Percentiles rank a stretch among this genome's conserved stretches.
phyloP scores from a whole-genome alignment of 2,113 vertebrate species.

The Cardinalis cardinalis region DNA sequence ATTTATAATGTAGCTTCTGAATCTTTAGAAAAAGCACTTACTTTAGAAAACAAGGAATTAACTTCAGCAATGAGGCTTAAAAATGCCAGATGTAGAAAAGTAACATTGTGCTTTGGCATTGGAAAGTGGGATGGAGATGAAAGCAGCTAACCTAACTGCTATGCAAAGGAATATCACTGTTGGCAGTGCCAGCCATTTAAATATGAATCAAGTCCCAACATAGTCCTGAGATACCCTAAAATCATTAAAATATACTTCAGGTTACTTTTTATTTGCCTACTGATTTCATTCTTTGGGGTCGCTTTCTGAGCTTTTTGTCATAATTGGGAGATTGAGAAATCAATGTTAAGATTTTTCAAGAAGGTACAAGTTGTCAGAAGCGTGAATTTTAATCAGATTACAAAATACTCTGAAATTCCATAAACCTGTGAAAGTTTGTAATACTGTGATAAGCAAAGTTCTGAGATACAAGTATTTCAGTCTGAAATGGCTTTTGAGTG shows the following conservation, averaged over 20 bases:
- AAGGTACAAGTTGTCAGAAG: neutral
- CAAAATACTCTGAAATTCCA: neutral
- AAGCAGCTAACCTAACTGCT: neutral
- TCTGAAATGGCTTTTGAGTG: neutral
- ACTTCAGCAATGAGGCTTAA: neutral
- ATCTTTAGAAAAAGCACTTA: neutral
- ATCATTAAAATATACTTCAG: neutral
- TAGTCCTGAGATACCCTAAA: neutral
- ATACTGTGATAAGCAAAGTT: neutral
- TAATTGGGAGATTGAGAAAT: neutral
- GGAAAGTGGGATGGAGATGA: neutral
- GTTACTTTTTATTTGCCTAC: neutral
- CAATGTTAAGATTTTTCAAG: neutral
- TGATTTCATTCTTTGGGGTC: neutral
- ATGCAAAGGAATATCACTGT: neutral
- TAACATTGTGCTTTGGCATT: neutral
- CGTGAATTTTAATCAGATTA: conserved; percentile 10
- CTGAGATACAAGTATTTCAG: neutral
- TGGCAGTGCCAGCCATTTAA: neutral
- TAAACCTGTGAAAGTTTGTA: neutral
- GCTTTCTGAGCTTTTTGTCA: neutral
- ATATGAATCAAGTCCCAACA: neutral
- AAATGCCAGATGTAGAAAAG: neutral
- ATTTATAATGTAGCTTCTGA: neutral
- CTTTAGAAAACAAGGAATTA: neutral